Percentiles rank a stretch among this genome's conserved stretches.
phyloP scores from a whole-genome alignment of 2,888 invertebrate genomes.

The Lasioglossum zephyrum region DNA sequence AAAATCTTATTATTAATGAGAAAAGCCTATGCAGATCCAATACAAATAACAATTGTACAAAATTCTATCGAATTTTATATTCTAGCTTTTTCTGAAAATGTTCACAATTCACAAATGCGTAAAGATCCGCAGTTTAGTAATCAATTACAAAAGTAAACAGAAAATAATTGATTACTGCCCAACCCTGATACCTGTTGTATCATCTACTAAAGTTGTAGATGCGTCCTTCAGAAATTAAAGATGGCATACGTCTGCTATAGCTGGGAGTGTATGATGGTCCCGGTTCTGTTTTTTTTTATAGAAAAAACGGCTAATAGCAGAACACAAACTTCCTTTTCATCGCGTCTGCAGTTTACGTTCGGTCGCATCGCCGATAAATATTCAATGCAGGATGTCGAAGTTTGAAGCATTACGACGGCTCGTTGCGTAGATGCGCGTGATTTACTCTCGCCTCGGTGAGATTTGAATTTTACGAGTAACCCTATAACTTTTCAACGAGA shows the following conservation, averaged over 20 bases:
- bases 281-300: background rate
- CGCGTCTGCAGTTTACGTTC: slow-evolving; percentile 25
- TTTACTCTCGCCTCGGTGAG: slow-evolving; percentile 25
- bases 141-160: no score
- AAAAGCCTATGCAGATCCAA: no score
- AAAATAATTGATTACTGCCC: no score
- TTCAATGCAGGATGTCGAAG: slow-evolving; percentile 30
- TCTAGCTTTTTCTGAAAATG: no score
- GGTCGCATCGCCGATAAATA: slow-evolving; percentile 33
- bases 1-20: no score
- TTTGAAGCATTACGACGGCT: slow-evolving; percentile 24
- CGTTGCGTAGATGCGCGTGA: slow-evolving; percentile 43
- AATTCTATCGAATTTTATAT: no score
- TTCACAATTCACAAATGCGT: no score
- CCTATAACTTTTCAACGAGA: slow-evolving; percentile 46
- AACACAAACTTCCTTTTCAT: slow-evolving; percentile 18
- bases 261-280: background rate
- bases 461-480: slow-evolving; percentile 54
- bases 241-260: background rate
- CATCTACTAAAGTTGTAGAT: background rate
- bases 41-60: no score
- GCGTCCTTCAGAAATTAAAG: background rate
- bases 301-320: background rate
- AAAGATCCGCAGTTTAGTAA: no score
- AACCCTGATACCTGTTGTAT: no score